Base-by-base conservation (phyloP, 30 jellyfish, hydroid and myxozoan species). In the Calvadosia cruxmelitensis region DNA sequence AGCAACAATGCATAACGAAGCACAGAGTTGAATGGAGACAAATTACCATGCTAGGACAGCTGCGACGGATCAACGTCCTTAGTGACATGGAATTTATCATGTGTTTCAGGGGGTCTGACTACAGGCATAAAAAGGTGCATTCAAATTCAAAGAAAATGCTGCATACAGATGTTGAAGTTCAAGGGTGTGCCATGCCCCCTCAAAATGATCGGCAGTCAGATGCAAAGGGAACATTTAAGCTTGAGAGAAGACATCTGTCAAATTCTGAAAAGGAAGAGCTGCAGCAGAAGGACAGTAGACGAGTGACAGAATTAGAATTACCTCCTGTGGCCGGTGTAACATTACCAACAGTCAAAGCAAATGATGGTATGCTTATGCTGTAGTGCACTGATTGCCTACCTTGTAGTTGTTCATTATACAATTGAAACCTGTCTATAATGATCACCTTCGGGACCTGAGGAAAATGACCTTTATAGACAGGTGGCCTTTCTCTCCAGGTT, bases 291-390 rank as follows among this genome's bases (percentile, higher is more conserved):
- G 57, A 42, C 15, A 5, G 15, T 5, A 42, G 57, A 42, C 57
- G 57, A 42, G 57, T 5, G 20, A 27, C 74, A n/a, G 95, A 84
- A 10, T 28, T 72, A 3, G 95, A 74, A 66, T 74, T 78, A 3
- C 84, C 93, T 5, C 80, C 84, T 53, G 89, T 68, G 3, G 27
- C 93, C 32, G 92, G 93, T n/a, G 76, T 84, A 27, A 70, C 81
- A 0, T 64, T 78, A n/a, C 95, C 93, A n/a, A 77, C 82, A 30
- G 93, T 78, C 51, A 84, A 84, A 73, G 93, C 86, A 26, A 76
- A 77, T 33, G 95, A 77, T 35, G 86, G 93, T 77, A 27, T 15
- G n/a, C n/a, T n/a, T n/a, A n/a, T n/a, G n/a, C n/a, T n/a, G n/a
- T n/a, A n/a, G n/a, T n/a, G n/a, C n/a, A n/a, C n/a, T n/a, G n/a